Evolutionary conservation across 92 coral and sea anemone species (phyloP).

Genomic region (Meandrina meandrites): DNA sequence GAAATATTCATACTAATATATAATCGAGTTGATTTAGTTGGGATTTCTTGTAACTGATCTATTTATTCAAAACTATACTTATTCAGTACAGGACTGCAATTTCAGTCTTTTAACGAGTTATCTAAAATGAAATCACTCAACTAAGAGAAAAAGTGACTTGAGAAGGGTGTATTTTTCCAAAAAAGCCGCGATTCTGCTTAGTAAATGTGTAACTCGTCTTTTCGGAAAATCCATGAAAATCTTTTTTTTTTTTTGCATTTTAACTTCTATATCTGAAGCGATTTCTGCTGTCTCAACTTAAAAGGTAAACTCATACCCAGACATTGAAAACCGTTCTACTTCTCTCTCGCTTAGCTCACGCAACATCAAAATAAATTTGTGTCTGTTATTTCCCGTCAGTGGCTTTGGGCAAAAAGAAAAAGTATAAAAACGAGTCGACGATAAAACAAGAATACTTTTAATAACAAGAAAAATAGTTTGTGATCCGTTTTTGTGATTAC

Average conservation of each 20-base stretch:
- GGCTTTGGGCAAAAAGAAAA: background rate
- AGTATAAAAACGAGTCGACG: background rate
- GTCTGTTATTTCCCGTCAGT: background rate
- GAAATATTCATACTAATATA: background rate
- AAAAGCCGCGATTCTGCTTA: background rate
- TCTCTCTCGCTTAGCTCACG: background rate
- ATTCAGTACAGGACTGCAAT: background rate
- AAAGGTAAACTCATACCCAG: background rate
- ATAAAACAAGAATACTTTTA: background rate
- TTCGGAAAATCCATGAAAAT: background rate
- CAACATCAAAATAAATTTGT: background rate
- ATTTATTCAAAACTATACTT: background rate
- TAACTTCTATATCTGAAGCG: background rate
- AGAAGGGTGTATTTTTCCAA: background rate
- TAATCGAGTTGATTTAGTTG: background rate
- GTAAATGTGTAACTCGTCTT: background rate
- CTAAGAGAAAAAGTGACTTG: background rate
- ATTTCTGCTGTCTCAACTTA: background rate
- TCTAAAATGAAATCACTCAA: background rate
- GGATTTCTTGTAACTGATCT: background rate
- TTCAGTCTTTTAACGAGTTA: background rate
- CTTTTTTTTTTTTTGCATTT: background rate
- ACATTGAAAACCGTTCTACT: background rate
- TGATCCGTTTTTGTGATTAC: constrained; percentile 8
- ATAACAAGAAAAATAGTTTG: background rate